These are phyloP conservation scores for Sylvicapra grimmia DNA, from an alignment of 2,113 vertebrate genomes.

Conservation along the genomic window DNA sequence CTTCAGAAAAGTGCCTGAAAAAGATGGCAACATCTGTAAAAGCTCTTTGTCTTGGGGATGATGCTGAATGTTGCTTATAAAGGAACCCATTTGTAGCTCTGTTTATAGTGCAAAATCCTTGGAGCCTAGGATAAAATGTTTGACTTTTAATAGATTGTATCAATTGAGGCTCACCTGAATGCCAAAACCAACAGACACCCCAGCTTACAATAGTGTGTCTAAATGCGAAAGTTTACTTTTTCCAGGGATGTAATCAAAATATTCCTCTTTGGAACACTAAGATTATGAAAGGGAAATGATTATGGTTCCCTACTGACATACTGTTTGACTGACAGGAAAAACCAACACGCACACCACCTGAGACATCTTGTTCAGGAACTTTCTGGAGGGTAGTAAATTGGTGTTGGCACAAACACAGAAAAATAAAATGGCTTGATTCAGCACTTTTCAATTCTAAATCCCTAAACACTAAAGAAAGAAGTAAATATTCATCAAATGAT, in stretches of 20 bases:
- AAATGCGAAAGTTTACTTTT: conserved; percentile 79
- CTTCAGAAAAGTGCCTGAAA: conserved; percentile 54
- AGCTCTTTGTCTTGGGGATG: conserved; percentile 57
- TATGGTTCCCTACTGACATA: conserved; percentile 80
- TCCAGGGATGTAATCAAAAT: conserved; percentile 78
- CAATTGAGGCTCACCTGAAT: conserved; percentile 39
- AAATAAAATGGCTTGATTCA: conserved; percentile 90
- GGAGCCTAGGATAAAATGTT: conserved; percentile 67
- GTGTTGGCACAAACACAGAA: conserved; percentile 90
- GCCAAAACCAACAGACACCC: conserved; percentile 61
- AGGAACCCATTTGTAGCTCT: conserved; percentile 53
- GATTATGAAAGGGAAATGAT: conserved; percentile 82
- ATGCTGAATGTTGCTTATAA: conserved; percentile 58
- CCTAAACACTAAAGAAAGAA: conserved; percentile 79
- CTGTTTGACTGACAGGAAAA: conserved; percentile 87
- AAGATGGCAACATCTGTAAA: conserved; percentile 51
- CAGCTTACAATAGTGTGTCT: conserved; percentile 59
- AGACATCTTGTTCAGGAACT: conserved; percentile 85
- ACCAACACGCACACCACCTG: conserved; percentile 81
- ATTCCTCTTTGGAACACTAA: conserved; percentile 77
- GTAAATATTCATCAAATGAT: conserved; percentile 94
- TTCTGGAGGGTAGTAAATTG: conserved; percentile 89
- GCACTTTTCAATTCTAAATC: conserved; percentile 86
- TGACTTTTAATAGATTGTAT: conserved; percentile 68
- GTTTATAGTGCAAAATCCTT: conserved; percentile 51